These are phyloP conservation scores for Lucilia sericata DNA, from an alignment of 1,140 invertebrate species.

Conservation along the genomic window DNA sequence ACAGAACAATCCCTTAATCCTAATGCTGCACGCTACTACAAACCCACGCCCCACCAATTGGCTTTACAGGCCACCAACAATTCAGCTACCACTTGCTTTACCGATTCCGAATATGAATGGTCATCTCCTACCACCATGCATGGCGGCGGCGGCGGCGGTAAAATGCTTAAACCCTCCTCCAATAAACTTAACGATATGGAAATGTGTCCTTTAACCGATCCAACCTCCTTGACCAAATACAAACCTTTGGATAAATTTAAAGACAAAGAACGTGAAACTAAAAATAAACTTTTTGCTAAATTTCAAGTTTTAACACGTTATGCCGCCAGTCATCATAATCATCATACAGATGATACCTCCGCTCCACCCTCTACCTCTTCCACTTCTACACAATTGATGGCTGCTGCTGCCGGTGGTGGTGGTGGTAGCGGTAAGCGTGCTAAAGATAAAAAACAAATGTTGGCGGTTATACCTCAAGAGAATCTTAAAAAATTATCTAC, in stretches of 20 bases:
- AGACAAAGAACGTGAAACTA: slow-evolving; percentile 63
- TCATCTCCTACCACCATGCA: background rate
- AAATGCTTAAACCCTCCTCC: slow-evolving; percentile 47
- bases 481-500: slow-evolving; percentile 73
- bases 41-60: slow-evolving; percentile 49
- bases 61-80: slow-evolving; percentile 25
- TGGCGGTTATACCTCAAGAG: slow-evolving; percentile 71
- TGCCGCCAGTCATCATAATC: slow-evolving; percentile 45
- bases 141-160: background rate
- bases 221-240: slow-evolving; percentile 49
- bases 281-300: slow-evolving; percentile 64
- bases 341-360: background rate
- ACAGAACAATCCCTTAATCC: slow-evolving; percentile 33
- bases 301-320: slow-evolving; percentile 66
- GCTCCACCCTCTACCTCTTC: slow-evolving; percentile 49
- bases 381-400: slow-evolving; percentile 36
- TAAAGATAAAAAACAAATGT: slow-evolving; percentile 42
- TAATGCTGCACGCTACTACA: slow-evolving; percentile 24
- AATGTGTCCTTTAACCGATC: slow-evolving; percentile 51
- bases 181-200: slow-evolving; percentile 49
- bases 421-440: slow-evolving; percentile 22
- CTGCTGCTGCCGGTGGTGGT: background rate
- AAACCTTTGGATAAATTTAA: slow-evolving; percentile 63
- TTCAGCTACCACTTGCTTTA: slow-evolving; percentile 44
- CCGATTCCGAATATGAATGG: slow-evolving; percentile 58